Percentiles rank a stretch among this genome's conserved stretches.
phyloP scores from a whole-genome alignment of 1,140 invertebrate species.

The Lasioglossum baleicum region DNA sequence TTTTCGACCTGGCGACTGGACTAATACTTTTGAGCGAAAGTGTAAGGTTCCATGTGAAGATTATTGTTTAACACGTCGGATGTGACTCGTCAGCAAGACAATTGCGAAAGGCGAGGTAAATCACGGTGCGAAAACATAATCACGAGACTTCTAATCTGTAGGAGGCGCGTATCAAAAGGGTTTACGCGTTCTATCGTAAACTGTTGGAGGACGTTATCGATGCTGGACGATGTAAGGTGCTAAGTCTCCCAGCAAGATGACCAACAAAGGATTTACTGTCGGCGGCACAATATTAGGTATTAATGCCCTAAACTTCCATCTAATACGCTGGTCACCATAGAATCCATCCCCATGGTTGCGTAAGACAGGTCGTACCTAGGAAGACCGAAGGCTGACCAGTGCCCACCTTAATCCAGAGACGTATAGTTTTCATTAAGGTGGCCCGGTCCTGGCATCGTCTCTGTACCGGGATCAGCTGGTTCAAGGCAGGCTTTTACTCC shows the following conservation, averaged over 20 bases:
- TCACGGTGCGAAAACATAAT: no score
- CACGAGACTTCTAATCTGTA: not conserved
- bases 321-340: slow-evolving; percentile 72
- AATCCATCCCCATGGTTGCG: slow-evolving; percentile 62
- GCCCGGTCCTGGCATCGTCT: slow-evolving; percentile 67
- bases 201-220: slow-evolving; percentile 50
- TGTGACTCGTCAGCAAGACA: no score
- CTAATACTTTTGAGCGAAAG: no score
- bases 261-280: slow-evolving; percentile 76
- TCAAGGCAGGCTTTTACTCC: slow-evolving; percentile 72
- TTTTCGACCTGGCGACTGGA: no score
- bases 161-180: not conserved
- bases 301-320: slow-evolving; percentile 77
- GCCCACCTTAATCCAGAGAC: slow-evolving; percentile 77
- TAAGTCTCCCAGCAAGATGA: slow-evolving; percentile 73
- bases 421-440: slow-evolving; percentile 78
- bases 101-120: no score
- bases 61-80: no score
- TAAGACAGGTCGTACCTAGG: slow-evolving; percentile 72
- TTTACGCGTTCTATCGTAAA: slow-evolving; percentile 30
- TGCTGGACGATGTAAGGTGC: slow-evolving; percentile 64
- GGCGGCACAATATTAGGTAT: slow-evolving; percentile 75
- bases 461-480: slow-evolving; percentile 76
- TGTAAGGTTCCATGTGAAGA: no score
- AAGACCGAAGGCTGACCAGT: slow-evolving; percentile 69